Evolutionary conservation across 2,797 vertebrate species (phyloP).

Genomic region (Pogonophryne albipinna): DNA sequence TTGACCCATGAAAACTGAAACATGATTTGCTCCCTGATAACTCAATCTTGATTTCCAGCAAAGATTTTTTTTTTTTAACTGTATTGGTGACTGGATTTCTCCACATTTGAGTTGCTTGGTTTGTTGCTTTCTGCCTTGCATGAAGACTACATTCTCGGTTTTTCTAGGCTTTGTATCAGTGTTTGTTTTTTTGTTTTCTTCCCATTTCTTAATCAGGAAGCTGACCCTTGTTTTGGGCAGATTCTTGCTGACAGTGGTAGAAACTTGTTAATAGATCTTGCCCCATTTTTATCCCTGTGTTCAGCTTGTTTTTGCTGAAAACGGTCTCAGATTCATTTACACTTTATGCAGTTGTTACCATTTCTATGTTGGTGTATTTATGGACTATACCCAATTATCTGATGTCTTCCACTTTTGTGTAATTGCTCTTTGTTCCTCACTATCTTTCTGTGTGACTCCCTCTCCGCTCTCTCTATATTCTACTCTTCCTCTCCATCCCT

Average conservation of each 20-base stretch:
- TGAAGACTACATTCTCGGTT: conserved; percentile 88
- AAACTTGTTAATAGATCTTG: conserved; percentile 63
- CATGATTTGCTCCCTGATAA: conserved; percentile 89
- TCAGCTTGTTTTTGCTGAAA: conserved; percentile 85
- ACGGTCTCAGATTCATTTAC: conserved; percentile 83
- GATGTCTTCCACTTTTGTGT: conserved; percentile 50
- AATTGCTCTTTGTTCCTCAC: conserved; percentile 55
- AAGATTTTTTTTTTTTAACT: conserved; percentile 82
- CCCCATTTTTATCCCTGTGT: conserved; percentile 45
- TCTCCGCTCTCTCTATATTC: conserved; percentile 50
- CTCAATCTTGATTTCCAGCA: conserved; percentile 95
- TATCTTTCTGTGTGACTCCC: conserved; percentile 63
- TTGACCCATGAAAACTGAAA: conserved; percentile 58
- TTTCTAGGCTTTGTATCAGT: conserved; percentile 82
- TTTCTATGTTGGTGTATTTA: conserved; percentile 86
- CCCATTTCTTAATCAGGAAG: conserved; percentile 85
- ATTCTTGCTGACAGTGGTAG: conserved; percentile 59
- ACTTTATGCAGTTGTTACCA: conserved; percentile 90
- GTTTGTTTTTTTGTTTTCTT: conserved; percentile 80
- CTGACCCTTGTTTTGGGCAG: conserved; percentile 64
- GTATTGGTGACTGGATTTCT: conserved; percentile 90
- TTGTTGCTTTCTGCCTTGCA: conserved; percentile 86
- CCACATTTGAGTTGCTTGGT: conserved; percentile 73
- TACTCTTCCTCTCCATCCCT: conserved; percentile 83
- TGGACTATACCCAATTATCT: conserved; percentile 59